Evolutionary conservation across 2,797 vertebrate species (phyloP), one percentile per base, ranked within the genome.

Genomic region (Otus scops): DNA sequence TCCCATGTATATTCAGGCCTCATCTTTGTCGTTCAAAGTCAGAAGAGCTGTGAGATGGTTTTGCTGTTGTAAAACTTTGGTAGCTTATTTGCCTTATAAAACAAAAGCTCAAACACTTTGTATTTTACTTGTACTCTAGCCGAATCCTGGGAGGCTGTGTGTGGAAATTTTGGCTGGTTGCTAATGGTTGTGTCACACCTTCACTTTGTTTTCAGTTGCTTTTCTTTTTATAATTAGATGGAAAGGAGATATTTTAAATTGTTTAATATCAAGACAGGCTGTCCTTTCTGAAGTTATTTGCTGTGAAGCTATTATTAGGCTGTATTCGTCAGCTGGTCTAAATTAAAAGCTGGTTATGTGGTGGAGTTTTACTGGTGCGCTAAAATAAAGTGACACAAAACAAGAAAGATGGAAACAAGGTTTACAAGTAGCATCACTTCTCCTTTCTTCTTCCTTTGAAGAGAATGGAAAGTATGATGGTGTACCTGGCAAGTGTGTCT

Each of bases 381-480:
- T 92, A 93, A 98, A 97, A 97, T 96, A 77, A 97, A 96, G 87
- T 75, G 95, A 78, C 92, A 84, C 85, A 94, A 90, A 95, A n/a
- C 91, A 96, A 96, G 87, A 59, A 88, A 96, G 88, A 86, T 92
- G 95, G 86, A 96, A 97, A 94, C 56, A 61, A 85, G 79, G 81
- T 95, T 97, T 96, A 88, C 60, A 95, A 80, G 88, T 41, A 75
- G 75, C 89, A 96, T 95, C 87, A 26, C 92, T 95, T 91, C 83
- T 84, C 56, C 53, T 89, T 88, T 75, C 80, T 75, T 70, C 59
- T 88, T 89, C 91, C 78, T 95, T 88, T 91, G 92, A 95, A 89
- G 85, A 76, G 73, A 83, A 53, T 5, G 88, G 95, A 97, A 97
- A 97, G 71, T 79, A 70, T 97, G 96, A 96, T 60, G 70, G 45